These are phyloP conservation scores for Leptodactylus fallax DNA, from an alignment of 2,797 vertebrate species.

Conservation along the genomic window DNA sequence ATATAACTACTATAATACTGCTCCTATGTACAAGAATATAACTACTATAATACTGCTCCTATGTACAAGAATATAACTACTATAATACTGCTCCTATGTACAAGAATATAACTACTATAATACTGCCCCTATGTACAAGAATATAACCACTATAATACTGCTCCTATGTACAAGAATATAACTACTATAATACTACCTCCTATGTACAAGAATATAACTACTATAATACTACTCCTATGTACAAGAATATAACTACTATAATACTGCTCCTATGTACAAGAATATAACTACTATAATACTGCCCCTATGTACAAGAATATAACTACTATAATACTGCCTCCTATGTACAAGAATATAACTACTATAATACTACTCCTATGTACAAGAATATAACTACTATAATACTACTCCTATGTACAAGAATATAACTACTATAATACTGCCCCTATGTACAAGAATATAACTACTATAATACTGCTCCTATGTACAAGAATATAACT, in stretches of 20 bases:
- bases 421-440: slow-evolving; percentile 11
- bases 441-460: background rate
- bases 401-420: background rate
- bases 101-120: background rate
- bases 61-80: slow-evolving; percentile 2
- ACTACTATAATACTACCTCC: slow-evolving; percentile 12
- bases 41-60: slow-evolving; percentile 7
- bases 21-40: background rate
- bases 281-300: too few relatives aligned
- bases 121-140: too few relatives aligned
- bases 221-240: background rate
- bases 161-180: background rate
- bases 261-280: background rate
- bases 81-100: slow-evolving; percentile 2
- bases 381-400: slow-evolving; percentile 9
- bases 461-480: slow-evolving; percentile 6
- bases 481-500: slow-evolving; percentile 6
- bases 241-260: slow-evolving; percentile 10
- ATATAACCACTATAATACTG: slow-evolving; percentile 10
- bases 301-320: background rate
- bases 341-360: slow-evolving; percentile 2
- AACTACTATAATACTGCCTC: slow-evolving; percentile 4
- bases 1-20: slow-evolving; percentile 1
- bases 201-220: slow-evolving; percentile 10
- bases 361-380: background rate